Percentiles rank a stretch among this genome's conserved stretches.
These are phyloP conservation scores for Dendropsophus ebraccatus DNA, from an alignment of 2,113 vertebrate genomes.

Conservation along the genomic window DNA sequence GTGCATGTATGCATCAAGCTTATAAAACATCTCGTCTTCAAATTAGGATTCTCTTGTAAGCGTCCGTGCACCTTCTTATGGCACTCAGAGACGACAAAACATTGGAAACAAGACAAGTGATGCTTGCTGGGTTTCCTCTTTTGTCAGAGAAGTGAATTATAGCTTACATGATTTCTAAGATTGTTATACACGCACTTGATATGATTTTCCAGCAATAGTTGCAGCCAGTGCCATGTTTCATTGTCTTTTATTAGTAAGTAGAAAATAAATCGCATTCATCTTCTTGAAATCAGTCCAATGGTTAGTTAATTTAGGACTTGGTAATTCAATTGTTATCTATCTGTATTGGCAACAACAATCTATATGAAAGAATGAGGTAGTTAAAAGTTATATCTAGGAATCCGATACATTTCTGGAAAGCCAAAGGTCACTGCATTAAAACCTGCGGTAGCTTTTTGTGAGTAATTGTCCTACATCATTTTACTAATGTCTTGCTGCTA, in stretches of 20 bases:
- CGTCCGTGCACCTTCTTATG: neutral
- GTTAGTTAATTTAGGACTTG: slow-evolving; percentile 57
- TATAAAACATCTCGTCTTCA: neutral
- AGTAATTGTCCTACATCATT: slow-evolving; percentile 61
- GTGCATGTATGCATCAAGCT: neutral
- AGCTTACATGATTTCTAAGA: neutral
- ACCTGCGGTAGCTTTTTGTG: slow-evolving; percentile 48
- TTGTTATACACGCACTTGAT: neutral
- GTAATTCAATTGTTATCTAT: slow-evolving; percentile 59
- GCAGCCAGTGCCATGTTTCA: slow-evolving; percentile 6
- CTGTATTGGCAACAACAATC: slow-evolving; percentile 56
- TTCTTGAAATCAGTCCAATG: slow-evolving; percentile 53
- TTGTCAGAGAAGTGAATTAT: neutral
- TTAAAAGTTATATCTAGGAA: slow-evolving; percentile 60
- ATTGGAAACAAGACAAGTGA: neutral
- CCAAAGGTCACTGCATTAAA: slow-evolving; percentile 60
- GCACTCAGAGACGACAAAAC: neutral
- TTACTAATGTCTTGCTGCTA: slow-evolving; percentile 58
- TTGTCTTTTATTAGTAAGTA: slow-evolving; percentile 45
- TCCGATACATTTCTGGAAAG: slow-evolving; percentile 57
- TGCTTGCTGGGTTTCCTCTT: neutral
- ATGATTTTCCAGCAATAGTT: slow-evolving; percentile 3
- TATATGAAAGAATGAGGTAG: slow-evolving; percentile 57
- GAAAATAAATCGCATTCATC: slow-evolving; percentile 59
- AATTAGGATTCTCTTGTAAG: neutral